Conservation (phyloP, 2,797 vertebrate species). For the Onychomys arenicola region DNA sequence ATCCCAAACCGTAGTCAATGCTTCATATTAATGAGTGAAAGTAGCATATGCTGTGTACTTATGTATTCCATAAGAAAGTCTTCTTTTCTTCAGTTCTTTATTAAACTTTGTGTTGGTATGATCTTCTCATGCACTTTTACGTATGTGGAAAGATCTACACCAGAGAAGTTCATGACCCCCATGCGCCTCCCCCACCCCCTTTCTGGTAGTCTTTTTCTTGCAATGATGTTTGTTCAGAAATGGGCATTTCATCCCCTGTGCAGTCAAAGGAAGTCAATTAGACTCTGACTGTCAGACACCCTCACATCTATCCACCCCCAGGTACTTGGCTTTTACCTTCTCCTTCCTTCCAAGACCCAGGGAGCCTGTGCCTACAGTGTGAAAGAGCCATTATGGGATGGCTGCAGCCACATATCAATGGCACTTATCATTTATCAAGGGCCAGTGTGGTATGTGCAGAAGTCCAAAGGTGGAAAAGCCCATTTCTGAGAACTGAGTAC, state of each 20-base stretch:
- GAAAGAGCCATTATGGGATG: background rate
- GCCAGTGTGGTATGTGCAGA: background rate
- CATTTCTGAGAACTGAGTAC: background rate
- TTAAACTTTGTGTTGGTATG: background rate
- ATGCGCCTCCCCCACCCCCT: fast-evolving
- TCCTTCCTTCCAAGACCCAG: background rate
- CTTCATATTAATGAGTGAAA: background rate
- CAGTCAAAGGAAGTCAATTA: background rate
- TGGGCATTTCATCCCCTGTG: background rate
- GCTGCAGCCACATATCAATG: background rate
- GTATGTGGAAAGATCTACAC: background rate
- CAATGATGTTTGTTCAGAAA: background rate
- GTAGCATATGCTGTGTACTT: background rate
- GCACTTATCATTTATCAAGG: background rate
- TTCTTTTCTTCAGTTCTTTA: background rate
- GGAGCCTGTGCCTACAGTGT: background rate
- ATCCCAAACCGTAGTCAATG: background rate
- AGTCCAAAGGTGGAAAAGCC: background rate
- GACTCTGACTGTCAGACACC: background rate
- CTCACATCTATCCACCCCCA: background rate
- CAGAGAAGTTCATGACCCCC: background rate
- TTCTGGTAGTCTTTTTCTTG: background rate
- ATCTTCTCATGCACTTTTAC: background rate
- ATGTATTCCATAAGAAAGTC: background rate
- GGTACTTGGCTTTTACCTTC: background rate